These are phyloP conservation scores for Eristalinus aeneus DNA, from an alignment of 2,888 invertebrate species.

Conservation along the genomic window DNA sequence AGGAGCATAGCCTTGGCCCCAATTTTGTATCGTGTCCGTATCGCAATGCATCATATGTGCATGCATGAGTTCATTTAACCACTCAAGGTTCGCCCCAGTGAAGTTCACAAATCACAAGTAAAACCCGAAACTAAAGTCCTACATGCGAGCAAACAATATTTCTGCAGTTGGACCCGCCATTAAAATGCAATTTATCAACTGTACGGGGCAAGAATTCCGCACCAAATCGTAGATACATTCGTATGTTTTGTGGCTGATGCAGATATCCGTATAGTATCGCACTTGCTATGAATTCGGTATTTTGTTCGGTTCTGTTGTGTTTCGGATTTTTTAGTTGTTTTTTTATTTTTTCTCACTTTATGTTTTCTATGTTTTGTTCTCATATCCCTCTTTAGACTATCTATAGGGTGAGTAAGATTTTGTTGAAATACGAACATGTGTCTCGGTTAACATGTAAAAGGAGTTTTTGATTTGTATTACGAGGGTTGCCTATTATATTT, in stretches of 20 bases:
- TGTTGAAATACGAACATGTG: too few relatives aligned
- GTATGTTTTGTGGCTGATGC: conserved; percentile 44
- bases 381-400: neutral
- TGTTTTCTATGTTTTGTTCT: too few relatives aligned
- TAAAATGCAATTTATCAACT: conserved; percentile 65
- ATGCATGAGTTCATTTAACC: conserved; percentile 63
- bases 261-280: conserved; percentile 31
- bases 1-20: conserved; percentile 35
- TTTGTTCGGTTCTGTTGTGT: conserved; percentile 4
- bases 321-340: neutral
- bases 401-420: neutral
- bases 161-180: conserved; percentile 62
- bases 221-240: conserved; percentile 30
- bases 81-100: conserved; percentile 35
- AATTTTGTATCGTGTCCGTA: conserved; percentile 11
- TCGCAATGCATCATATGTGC: conserved; percentile 42
- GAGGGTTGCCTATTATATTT: too few relatives aligned
- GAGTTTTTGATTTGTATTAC: too few relatives aligned
- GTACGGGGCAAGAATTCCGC: conserved; percentile 47
- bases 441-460: too few relatives aligned
- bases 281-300: conserved; percentile 34
- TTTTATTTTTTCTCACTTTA: neutral
- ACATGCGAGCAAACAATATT: conserved; percentile 64
- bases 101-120: conserved; percentile 65
- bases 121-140: conserved; percentile 59